phyloP scores from a whole-genome alignment of 2,797 vertebrate species.

The Aulostomus chinensis region DNA sequence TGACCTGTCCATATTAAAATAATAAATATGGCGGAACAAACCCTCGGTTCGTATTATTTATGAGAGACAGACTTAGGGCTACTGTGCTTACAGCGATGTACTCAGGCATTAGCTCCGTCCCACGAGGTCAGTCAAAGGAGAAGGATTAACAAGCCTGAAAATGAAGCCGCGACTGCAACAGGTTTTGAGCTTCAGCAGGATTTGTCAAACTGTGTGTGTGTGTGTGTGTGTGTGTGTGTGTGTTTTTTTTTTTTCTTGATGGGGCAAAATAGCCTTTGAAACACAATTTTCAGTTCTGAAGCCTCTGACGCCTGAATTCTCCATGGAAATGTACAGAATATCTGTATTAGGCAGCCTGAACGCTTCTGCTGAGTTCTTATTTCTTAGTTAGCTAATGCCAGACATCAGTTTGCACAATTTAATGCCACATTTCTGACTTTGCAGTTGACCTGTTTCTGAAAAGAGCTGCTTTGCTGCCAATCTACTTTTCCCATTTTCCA shows the following conservation, averaged over 20 bases:
- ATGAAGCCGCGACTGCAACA: slow-evolving; percentile 49
- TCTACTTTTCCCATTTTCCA: slow-evolving; percentile 9
- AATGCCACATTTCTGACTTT: slow-evolving; percentile 14
- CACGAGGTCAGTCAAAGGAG: slow-evolving; percentile 37
- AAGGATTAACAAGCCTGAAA: slow-evolving; percentile 49
- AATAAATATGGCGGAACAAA: slow-evolving; percentile 1
- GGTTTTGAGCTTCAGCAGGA: slow-evolving; percentile 40
- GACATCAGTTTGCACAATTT: slow-evolving; percentile 24
- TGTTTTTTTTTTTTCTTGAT: slow-evolving; percentile 47
- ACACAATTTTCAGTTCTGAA: no score
- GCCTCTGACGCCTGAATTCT: slow-evolving; percentile 26
- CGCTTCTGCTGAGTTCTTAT: slow-evolving; percentile 10
- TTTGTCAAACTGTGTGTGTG: slow-evolving; percentile 27
- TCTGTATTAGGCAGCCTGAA: slow-evolving; percentile 45
- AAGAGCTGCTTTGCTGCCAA: slow-evolving; percentile 25
- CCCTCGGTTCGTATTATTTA: slow-evolving; percentile 7
- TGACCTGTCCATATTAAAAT: no score
- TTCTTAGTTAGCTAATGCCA: slow-evolving; percentile 22
- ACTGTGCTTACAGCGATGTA: slow-evolving; percentile 38
- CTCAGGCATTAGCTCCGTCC: slow-evolving; percentile 35
- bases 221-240: slow-evolving; percentile 13
- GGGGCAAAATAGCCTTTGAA: slow-evolving; percentile 29
- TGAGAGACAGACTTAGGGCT: slow-evolving; percentile 7
- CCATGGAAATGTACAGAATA: slow-evolving; percentile 40
- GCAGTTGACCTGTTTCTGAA: slow-evolving; percentile 25